A percentile compares a stretch with the other conserved stretches of the same genome.
Conservation (phyloP, 2,113 vertebrate species). For the Pionites leucogaster region DNA sequence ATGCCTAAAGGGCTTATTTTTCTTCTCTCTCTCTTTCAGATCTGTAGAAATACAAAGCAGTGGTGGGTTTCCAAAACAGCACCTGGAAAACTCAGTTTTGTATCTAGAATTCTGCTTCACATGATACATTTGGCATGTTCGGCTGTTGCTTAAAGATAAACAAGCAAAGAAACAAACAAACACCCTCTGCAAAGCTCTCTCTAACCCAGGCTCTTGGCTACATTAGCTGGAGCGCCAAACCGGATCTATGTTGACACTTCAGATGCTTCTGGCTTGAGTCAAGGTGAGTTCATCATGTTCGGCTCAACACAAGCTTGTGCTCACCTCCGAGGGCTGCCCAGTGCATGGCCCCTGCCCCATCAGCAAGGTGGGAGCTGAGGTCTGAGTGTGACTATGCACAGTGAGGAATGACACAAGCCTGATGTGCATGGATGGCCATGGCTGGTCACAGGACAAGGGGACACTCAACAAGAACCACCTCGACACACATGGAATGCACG, state of each 20-base stretch:
- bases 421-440: background rate
- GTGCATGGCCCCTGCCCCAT: background rate
- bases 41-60: conserved; percentile 88
- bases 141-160: background rate
- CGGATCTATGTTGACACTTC: fast-evolving
- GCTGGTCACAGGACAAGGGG: background rate
- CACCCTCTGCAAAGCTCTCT: background rate
- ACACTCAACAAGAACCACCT: background rate
- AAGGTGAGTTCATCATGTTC: background rate
- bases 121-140: background rate
- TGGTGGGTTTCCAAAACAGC: conserved; percentile 53
- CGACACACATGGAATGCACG: background rate
- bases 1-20: conserved; percentile 81
- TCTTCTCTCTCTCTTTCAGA: conserved; percentile 85
- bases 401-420: background rate
- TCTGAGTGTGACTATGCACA: background rate
- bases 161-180: background rate
- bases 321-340: background rate
- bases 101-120: background rate
- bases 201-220: background rate
- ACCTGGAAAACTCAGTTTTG: background rate
- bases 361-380: background rate
- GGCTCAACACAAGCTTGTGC: background rate
- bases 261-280: background rate
- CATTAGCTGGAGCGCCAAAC: background rate